Base-by-base conservation (phyloP, 1,140 invertebrate genomes). In the Rhagoletis zephyria region DNA sequence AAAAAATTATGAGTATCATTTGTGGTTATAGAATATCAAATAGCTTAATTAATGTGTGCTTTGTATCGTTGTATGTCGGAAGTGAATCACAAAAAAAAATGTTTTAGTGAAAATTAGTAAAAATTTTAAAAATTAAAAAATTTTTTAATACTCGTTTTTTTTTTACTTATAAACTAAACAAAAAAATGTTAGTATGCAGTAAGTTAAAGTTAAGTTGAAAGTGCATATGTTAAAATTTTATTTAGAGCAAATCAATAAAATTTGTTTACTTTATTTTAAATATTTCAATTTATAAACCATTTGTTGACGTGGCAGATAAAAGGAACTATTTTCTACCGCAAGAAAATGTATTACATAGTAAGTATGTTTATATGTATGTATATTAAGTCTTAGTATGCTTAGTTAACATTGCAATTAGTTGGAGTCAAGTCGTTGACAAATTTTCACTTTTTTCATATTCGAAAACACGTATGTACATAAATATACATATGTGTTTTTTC, bases 1-100 rank as follows among this genome's bases (percentile, higher is more conserved):
- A 56, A 81, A 81, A 77, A 63, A 5, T 19, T 81, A 81, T 81
- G 74, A 81, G 74, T 81, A 81, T 81, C 74, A 81, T 81, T 81
- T 81, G 45, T 59, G 74, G 74, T 81, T 81, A 81, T 56, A 9
- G 19, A 81, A 56, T 56, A 56, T 19, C 48, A 30, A 56, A 56
- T n/a, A 81, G 56, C 74, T 81, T 48, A 81, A 81, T 81, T 81
- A 81, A 81, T 81, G 48, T 19, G 74, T 12, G 74, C 48, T 81
- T 81, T 19, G 74, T 56, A 56, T 81, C 48, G 74, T 81, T 81
- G 45, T 81, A 81, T 81, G 45, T 81, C 51, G 74, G 48, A 81
- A 74, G 30, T 74, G 14, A 45, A 16, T 74, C 48, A 74, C 64
- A 65, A 65, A 74, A 67, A 67, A 81, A 19, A 56, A 10, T 56